phyloP scores from a whole-genome alignment of 2,113 vertebrate genomes.

The Hemichromis elongatus region DNA sequence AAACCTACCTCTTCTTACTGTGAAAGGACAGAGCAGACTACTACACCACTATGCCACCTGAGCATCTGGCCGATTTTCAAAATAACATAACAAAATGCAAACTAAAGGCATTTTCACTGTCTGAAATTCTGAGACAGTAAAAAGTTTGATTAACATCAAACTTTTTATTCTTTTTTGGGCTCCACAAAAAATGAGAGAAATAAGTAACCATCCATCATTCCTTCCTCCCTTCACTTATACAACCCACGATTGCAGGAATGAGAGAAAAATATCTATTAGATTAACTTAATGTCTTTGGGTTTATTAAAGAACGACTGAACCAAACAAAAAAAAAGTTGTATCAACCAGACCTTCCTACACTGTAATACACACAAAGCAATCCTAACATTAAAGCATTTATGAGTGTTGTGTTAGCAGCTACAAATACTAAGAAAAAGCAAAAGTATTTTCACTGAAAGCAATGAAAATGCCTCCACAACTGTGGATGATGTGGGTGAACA shows the following conservation, averaged over 20 bases:
- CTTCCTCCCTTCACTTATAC: accelerated
- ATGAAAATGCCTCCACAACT: not conserved
- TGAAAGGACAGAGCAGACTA: not conserved
- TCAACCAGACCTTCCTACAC: not conserved
- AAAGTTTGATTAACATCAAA: no score
- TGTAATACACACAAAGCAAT: not conserved
- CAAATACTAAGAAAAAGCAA: not conserved
- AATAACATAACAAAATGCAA: not conserved
- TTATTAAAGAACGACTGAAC: not conserved
- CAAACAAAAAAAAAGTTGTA: not conserved
- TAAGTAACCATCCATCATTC: not conserved
- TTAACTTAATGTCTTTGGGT: not conserved
- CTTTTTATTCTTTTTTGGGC: not conserved
- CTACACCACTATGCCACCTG: not conserved
- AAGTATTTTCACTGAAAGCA: not conserved
- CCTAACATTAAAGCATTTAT: not conserved
- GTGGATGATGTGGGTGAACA: not conserved
- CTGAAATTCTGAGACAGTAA: no score
- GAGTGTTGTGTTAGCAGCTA: not conserved
- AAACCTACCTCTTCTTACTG: not conserved
- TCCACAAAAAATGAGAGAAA: not conserved
- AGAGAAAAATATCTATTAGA: not conserved
- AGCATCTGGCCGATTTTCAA: not conserved
- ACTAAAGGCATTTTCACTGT: not conserved
- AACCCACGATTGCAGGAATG: not conserved